These are phyloP conservation scores for Oscheius onirici DNA, from an alignment of 2,888 invertebrate species.

Conservation along the genomic window DNA sequence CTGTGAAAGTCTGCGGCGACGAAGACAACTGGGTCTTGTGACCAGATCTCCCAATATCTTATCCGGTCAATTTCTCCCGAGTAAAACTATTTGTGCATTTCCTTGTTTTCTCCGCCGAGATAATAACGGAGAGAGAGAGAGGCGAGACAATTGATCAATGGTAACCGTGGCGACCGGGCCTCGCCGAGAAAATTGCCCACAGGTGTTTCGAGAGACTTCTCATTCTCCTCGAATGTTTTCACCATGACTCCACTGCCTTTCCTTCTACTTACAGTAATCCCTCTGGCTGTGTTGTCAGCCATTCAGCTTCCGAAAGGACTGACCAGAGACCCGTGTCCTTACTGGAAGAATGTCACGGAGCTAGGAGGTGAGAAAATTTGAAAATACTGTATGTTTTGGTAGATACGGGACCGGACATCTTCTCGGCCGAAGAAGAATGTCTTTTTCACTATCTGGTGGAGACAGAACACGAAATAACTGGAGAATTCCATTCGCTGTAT, in stretches of 20 bases:
- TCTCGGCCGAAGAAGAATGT: slow-evolving; percentile 53
- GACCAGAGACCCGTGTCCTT: background rate
- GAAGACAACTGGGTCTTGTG: too few species aligned
- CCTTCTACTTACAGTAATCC: background rate
- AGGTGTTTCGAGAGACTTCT: background rate
- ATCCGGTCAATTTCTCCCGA: background rate
- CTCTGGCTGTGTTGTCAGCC: background rate
- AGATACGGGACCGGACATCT: background rate
- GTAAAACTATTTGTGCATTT: background rate
- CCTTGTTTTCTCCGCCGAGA: background rate
- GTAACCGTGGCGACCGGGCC: slow-evolving; percentile 18
- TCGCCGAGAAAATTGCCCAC: slow-evolving; percentile 11
- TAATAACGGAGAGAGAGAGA: background rate
- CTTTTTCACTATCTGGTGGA: slow-evolving; percentile 62
- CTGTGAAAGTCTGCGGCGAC: too few species aligned
- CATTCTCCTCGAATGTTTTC: background rate
- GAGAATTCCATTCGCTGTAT: slow-evolving; percentile 37
- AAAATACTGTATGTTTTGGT: background rate
- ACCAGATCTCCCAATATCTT: too few species aligned
- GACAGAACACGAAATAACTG: slow-evolving; percentile 40
- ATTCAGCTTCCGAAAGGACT: background rate
- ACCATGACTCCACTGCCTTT: background rate
- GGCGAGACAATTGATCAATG: slow-evolving; percentile 15
- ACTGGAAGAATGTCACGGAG: background rate
- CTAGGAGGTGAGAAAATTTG: background rate